Evolutionary conservation across 2,888 invertebrate species (phyloP), one percentile per base, ranked within the genome.

Genomic region (Lochmaea capreae): DNA sequence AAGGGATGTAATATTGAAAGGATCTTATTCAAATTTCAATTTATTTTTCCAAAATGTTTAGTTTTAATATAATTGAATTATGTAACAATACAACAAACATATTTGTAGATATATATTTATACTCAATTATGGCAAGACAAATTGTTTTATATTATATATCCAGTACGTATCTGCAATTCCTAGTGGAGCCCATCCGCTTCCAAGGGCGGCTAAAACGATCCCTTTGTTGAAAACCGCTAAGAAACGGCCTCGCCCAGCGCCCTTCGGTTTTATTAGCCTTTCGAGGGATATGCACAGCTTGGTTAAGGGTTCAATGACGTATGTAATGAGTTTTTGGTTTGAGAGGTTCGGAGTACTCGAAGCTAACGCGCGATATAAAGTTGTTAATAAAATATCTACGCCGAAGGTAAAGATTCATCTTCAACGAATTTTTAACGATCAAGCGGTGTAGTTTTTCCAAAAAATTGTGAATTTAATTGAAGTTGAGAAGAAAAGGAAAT

Each of bases 191-290:
- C 62, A 42, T 14, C 58, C 33, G 63, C 49, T 68, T 46, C 59
- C 12, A 33, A 39, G 52, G 52, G 61, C 14, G 58, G 12, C 72
- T 39, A 61, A 49, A 69, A 67, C 71, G 72, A 59, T 66, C 62
- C 69, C 65, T 75, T 72, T 67, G 65, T 69, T 67, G 74, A 74
- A 76, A 77, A 77, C 77, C 78, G 73, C 77, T 74, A 77, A 77
- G 77, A 77, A 76, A 75, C 76, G 71, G 68, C 74, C 77, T 71
- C 75, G 75, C 73, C 75, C 76, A 66, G 22, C 73, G 73, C 73
- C 75, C 76, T 68, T 33, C 73, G 73, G 61, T 75, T 78, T 77
- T 77, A 76, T 78, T 75, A 68, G 57, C 65, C 65, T 65, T 71
- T 58, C n/a, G 57, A 61, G 58, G 33, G 65, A 71, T 65, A 65